Conservation (phyloP, 2,888 invertebrate species). For the Anticlea derivata region DNA sequence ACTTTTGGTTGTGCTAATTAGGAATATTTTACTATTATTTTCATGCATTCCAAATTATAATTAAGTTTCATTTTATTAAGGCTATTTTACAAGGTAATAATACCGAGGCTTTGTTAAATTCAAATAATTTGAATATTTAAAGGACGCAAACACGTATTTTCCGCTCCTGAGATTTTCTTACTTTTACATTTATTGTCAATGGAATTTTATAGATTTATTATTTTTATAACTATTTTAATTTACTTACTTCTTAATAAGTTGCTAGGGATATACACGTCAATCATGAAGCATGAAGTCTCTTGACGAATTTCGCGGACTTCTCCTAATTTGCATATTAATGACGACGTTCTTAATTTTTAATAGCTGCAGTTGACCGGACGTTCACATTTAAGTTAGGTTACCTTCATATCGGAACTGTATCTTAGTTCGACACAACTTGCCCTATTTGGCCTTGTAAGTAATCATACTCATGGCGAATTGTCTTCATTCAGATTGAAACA, state of each 20-base stretch:
- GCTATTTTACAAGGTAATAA: neutral
- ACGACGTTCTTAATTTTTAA: neutral
- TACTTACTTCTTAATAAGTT: too few relatives aligned
- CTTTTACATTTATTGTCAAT: too few relatives aligned
- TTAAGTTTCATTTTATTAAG: conserved; percentile 1
- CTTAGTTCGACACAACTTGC: neutral
- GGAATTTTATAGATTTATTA: neutral
- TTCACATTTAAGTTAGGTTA: too few relatives aligned
- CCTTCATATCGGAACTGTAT: too few relatives aligned
- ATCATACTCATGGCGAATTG: too few relatives aligned
- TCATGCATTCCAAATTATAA: conserved; percentile 21
- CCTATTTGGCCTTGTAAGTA: too few relatives aligned
- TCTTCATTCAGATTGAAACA: neutral
- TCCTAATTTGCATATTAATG: neutral
- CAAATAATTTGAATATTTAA: neutral
- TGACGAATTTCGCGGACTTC: neutral
- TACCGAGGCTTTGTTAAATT: conserved; percentile 17
- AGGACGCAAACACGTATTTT: too few relatives aligned
- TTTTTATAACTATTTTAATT: conserved; percentile 1
- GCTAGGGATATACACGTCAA: too few relatives aligned
- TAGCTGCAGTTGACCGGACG: neutral
- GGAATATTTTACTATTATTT: neutral
- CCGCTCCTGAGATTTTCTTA: too few relatives aligned
- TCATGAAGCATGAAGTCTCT: too few relatives aligned
- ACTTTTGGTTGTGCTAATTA: conserved; percentile 23